Conservation (phyloP, 2,888 invertebrate genomes). For the Gastrophysa polygoni region DNA sequence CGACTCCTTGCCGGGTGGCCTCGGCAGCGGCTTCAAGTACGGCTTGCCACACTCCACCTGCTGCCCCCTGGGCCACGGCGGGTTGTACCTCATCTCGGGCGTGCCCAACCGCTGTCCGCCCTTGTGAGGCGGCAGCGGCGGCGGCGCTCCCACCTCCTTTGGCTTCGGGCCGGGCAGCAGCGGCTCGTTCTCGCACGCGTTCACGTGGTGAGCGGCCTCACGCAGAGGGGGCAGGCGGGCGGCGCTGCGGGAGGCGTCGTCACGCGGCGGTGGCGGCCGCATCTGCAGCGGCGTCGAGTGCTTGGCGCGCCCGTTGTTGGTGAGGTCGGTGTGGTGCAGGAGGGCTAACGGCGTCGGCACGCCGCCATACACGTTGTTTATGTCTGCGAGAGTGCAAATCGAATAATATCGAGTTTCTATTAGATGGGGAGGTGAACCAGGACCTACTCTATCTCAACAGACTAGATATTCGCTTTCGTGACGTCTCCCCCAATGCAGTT, state of each 20-base stretch:
- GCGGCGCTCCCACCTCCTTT: conserved; percentile 62
- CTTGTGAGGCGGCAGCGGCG: conserved; percentile 67
- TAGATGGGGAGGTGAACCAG: too few species aligned
- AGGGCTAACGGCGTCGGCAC: conserved; percentile 74
- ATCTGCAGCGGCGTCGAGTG: conserved; percentile 49
- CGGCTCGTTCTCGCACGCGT: conserved; percentile 67
- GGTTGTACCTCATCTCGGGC: conserved; percentile 60
- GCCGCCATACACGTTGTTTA: conserved; percentile 69
- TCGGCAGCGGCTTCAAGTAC: conserved; percentile 66
- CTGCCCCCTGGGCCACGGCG: conserved; percentile 66
- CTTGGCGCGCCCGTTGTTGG: conserved; percentile 59
- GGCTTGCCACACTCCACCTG: conserved; percentile 54
- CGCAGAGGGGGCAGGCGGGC: conserved; percentile 64
- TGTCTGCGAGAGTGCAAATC: conserved; percentile 46
- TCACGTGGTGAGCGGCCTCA: conserved; percentile 61
- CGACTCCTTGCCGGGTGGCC: conserved; percentile 61
- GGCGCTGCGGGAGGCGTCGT: conserved; percentile 53
- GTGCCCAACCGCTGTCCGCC: conserved; percentile 42
- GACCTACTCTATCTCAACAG: too few species aligned
- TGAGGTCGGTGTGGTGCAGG: conserved; percentile 61
- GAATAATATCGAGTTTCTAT: too few species aligned
- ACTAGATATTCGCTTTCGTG: too few species aligned
- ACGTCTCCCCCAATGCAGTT: too few species aligned
- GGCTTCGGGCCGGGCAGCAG: conserved; percentile 54
- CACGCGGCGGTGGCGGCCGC: conserved; percentile 50